These are phyloP conservation scores for Enteromius mattozi DNA, from an alignment of 2,797 vertebrate genomes.

Conservation along the genomic window DNA sequence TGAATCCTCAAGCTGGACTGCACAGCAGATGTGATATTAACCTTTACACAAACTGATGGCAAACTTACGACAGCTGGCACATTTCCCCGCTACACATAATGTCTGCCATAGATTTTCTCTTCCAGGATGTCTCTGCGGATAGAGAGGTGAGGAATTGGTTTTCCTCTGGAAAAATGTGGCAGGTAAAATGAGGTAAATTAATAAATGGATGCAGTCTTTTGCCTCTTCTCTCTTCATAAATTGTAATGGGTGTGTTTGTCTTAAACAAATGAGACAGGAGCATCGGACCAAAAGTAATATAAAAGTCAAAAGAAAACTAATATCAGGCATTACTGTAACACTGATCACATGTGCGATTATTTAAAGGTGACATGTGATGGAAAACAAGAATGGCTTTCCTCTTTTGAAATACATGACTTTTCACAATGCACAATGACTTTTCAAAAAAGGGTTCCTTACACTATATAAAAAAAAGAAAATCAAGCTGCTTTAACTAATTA, in stretches of 20 bases:
- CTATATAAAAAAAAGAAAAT: no score
- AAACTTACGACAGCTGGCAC: conserved; percentile 53
- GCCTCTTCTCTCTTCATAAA: conserved; percentile 15
- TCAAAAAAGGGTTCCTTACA: background rate
- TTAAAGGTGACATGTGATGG: background rate
- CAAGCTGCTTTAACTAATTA: no score
- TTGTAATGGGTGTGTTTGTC: conserved; percentile 5
- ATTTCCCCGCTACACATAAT: conserved; percentile 50
- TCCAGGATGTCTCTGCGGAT: conserved; percentile 39
- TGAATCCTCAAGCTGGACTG: conserved; percentile 51
- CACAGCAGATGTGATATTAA: conserved; percentile 62
- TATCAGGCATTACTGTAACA: background rate
- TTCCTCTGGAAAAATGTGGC: conserved; percentile 19
- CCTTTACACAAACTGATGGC: conserved; percentile 55
- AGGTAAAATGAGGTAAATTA: conserved; percentile 29
- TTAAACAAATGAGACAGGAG: conserved; percentile 19
- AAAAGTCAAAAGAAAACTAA: conserved; percentile 27
- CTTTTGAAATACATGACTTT: background rate
- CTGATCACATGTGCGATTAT: background rate
- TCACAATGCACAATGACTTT: background rate
- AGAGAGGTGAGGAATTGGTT: conserved; percentile 25
- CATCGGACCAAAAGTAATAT: conserved; percentile 17
- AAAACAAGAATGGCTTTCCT: background rate
- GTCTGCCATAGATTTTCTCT: conserved; percentile 41
- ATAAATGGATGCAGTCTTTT: conserved; percentile 16